phyloP scores from a whole-genome alignment of 2,113 vertebrate species.

The Sphaerodactylus townsendi region DNA sequence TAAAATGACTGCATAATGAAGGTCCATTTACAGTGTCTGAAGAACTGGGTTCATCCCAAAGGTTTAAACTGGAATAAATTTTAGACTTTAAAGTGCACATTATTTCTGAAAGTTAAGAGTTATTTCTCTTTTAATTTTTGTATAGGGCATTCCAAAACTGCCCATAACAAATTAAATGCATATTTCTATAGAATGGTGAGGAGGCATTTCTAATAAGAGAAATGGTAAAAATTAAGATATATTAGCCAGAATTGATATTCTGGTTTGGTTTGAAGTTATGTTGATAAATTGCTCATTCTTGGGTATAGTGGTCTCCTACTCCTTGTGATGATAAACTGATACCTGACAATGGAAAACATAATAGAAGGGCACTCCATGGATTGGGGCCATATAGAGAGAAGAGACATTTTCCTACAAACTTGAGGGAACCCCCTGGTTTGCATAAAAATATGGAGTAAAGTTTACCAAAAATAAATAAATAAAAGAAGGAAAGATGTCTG shows the following conservation, averaged over 20 bases:
- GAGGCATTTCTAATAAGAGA: not conserved
- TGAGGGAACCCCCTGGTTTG: no score
- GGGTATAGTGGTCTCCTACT: constrained; percentile 4
- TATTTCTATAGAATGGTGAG: constrained; percentile 32
- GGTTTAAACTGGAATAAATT: no score
- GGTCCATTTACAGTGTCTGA: no score
- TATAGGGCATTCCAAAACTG: constrained; percentile 38
- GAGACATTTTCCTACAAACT: no score
- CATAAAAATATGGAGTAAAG: no score
- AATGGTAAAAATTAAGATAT: constrained; percentile 40
- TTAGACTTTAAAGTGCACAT: no score
- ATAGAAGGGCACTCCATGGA: not conserved
- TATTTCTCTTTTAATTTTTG: not conserved
- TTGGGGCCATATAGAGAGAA: not conserved
- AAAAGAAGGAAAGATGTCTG: no score
- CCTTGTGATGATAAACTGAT: not conserved
- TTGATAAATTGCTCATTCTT: constrained; percentile 65
- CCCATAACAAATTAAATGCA: constrained; percentile 44
- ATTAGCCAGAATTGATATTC: constrained; percentile 56
- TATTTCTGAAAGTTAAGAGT: not conserved
- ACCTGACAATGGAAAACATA: constrained; percentile 6
- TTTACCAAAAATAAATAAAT: no score
- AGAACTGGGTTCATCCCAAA: no score
- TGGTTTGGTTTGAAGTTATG: constrained; percentile 56
- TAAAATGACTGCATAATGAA: no score